These are phyloP conservation scores for Enoplosus armatus DNA, from an alignment of 2,797 vertebrate genomes.

Conservation along the genomic window DNA sequence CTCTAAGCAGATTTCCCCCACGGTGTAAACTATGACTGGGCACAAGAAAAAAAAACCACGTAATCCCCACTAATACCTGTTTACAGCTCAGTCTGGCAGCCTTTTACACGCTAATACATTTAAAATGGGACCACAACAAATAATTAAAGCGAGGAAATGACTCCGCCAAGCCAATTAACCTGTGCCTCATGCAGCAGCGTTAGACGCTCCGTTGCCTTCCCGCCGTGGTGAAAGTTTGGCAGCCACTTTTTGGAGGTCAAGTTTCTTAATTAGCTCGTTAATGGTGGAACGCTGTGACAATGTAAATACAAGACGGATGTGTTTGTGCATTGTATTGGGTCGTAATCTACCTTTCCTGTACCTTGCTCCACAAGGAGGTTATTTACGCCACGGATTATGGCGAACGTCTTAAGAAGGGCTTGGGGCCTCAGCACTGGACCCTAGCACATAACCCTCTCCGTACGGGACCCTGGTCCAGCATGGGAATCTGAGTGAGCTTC, in stretches of 20 bases:
- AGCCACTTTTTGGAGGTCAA: slow-evolving; percentile 63
- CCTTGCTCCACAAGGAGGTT: slow-evolving; percentile 33
- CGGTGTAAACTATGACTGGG: slow-evolving; percentile 62
- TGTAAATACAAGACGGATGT: slow-evolving; percentile 37
- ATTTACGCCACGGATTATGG: slow-evolving; percentile 40
- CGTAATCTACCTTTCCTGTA: slow-evolving; percentile 44
- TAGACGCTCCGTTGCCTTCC: slow-evolving; percentile 53
- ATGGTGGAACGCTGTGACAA: slow-evolving; percentile 13
- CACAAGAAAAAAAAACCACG: slow-evolving; percentile 54
- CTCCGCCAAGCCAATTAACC: slow-evolving; percentile 73
- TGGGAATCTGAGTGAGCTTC: slow-evolving; percentile 1
- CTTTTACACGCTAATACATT: slow-evolving; percentile 68
- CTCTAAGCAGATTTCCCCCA: slow-evolving; percentile 61
- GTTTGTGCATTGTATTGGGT: slow-evolving; percentile 24
- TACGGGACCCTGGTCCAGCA: background rate
- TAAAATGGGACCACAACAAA: slow-evolving; percentile 73
- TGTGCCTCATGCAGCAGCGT: slow-evolving; percentile 50
- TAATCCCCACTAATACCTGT: slow-evolving; percentile 74
- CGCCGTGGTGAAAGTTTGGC: slow-evolving; percentile 52
- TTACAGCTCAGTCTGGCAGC: slow-evolving; percentile 62
- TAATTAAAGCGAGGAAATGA: slow-evolving; percentile 71
- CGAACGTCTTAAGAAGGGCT: slow-evolving; percentile 14
- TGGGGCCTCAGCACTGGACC: background rate
- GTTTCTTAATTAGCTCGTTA: slow-evolving; percentile 63
- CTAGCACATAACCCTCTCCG: slow-evolving; percentile 1